Base-by-base conservation (phyloP, 1,140 invertebrate species). In the Euwallacea similis region DNA sequence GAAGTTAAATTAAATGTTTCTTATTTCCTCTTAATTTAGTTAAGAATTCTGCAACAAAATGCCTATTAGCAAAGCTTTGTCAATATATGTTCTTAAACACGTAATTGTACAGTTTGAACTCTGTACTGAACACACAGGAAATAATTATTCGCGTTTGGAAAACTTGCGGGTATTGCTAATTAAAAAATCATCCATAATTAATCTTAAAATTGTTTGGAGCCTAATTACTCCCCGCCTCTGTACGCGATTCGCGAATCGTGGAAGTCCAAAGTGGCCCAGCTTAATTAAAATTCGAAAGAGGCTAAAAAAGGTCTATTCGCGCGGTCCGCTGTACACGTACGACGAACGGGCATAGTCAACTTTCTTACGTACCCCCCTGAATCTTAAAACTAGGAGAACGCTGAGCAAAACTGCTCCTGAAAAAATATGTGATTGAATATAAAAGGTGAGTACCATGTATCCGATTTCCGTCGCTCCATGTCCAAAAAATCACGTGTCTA, bases 291-390 rank as follows among this genome's bases (percentile, higher is more conserved):
- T 78, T 77, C 73, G 56, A 76, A 72, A 67, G 72, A 60, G 66
- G 65, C 63, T 67, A 76, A 78, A 79, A 79, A 78, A 74, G 73
- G 74, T 76, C 72, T 76, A 77, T 76, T 77, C 75, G 74, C 72
- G 71, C 78, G 78, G 78, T 71, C 77, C 75, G 74, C 76, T 79
- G 77, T 79, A 79, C 78, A 79, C 78, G 76, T 79, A 79, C 77
- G 78, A 76, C 56, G 66, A 66, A 21, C 33, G 64, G 64, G 78
- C 70, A 76, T 75, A 79, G 75, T 77, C 77, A 78, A 79, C 77
- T 79, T 79, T 79, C 78, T 78, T 79, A 72, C 56, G 73, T 71
- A 73, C 72, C 71, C 76, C 72, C 69, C 73, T 73, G 74, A 53
- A 54, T 46, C 7, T 50, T 42, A 41, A 15, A 33, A 33, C 21